A percentile compares a stretch with the other conserved stretches of the same genome.
Conservation (phyloP, 2,888 invertebrate genomes). For the Ischnura elegans region DNA sequence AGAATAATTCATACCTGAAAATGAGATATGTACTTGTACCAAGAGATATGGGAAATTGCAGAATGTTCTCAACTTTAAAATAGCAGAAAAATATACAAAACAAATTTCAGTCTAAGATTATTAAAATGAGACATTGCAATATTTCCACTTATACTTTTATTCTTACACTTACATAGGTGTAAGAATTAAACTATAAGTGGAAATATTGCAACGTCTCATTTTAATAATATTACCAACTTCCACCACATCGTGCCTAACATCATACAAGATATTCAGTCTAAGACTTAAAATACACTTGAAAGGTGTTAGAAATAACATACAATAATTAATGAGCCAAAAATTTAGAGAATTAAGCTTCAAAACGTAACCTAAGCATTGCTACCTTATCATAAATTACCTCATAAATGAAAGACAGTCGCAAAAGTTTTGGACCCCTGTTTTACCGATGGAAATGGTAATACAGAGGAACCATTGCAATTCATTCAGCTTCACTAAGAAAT, state of each 20-base stretch:
- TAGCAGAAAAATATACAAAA: neutral
- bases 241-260: no score
- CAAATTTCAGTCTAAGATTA: neutral
- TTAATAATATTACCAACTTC: no score
- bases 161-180: no score
- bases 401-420: neutral
- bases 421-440: neutral
- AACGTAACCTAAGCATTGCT: neutral
- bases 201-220: no score
- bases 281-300: neutral
- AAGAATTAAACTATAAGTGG: no score
- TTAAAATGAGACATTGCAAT: no score
- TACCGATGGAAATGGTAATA: neutral
- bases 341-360: neutral
- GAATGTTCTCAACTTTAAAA: neutral
- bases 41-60: neutral
- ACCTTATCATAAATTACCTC: neutral
- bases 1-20: no score
- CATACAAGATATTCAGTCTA: no score
- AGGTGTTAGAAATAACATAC: neutral
- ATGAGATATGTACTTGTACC: no score
- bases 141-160: no score
- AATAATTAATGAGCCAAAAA: neutral
- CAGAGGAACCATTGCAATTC: neutral
- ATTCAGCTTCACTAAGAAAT: neutral